phyloP scores from a whole-genome alignment of 1,140 invertebrate species.

The Cepaea nemoralis region DNA sequence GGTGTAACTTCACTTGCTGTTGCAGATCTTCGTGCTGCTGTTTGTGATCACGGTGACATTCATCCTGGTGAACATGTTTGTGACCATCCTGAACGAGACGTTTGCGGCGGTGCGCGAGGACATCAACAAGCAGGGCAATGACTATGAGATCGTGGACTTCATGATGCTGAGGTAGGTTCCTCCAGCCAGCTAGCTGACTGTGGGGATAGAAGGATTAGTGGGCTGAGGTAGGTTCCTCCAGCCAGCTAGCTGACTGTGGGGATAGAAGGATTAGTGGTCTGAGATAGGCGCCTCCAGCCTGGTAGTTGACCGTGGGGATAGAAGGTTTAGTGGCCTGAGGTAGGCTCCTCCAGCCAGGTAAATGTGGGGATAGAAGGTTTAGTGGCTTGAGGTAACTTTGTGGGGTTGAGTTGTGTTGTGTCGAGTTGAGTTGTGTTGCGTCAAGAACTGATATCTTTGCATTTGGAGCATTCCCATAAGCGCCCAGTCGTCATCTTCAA shows the following conservation, averaged over 20 bases:
- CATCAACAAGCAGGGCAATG: conserved; percentile 76
- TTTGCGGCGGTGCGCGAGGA: conserved; percentile 74
- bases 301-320: too few relatives aligned
- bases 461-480: too few relatives aligned
- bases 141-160: conserved; percentile 79
- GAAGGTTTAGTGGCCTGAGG: too few relatives aligned
- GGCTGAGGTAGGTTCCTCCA: conserved; percentile 52
- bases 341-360: too few relatives aligned
- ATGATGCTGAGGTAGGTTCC: conserved; percentile 69
- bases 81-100: conserved; percentile 75
- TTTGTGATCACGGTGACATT: conserved; percentile 75
- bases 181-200: too few relatives aligned
- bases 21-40: conserved; percentile 73
- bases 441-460: too few relatives aligned
- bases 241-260: too few relatives aligned
- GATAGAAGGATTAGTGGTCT: too few relatives aligned
- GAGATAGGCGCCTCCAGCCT: conserved; percentile 53
- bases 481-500: too few relatives aligned
- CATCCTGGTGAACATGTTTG: conserved; percentile 76
- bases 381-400: too few relatives aligned
- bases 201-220: too few relatives aligned
- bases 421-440: not conserved
- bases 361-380: too few relatives aligned
- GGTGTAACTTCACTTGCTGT: not conserved
- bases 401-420: not conserved